These are phyloP conservation scores for Sander vitreus DNA, from an alignment of 2,113 vertebrate genomes.

Conservation along the genomic window DNA sequence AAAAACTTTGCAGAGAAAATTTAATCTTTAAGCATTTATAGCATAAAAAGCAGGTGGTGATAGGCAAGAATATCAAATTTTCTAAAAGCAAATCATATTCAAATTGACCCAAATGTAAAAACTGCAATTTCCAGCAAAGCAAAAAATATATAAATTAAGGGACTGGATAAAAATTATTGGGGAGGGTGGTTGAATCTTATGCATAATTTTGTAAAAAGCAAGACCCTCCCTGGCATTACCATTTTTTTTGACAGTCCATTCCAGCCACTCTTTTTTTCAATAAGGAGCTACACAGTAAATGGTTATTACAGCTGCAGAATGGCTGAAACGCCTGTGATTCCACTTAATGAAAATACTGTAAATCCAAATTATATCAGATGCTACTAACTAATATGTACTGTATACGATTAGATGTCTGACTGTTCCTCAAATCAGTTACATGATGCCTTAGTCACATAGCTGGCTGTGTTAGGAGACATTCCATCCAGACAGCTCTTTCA, in stretches of 20 bases:
- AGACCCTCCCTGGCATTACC: not conserved
- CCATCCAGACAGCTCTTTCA: not conserved
- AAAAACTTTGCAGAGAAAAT: not conserved
- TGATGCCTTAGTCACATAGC: not conserved
- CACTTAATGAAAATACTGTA: not conserved
- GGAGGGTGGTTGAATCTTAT: not conserved
- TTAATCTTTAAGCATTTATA: not conserved
- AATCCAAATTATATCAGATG: not conserved
- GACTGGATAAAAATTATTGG: not conserved
- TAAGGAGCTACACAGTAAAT: not conserved
- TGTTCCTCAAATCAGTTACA: not conserved
- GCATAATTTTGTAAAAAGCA: not conserved
- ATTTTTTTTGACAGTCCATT: not conserved
- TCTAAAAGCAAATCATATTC: not conserved
- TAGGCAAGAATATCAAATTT: not conserved
- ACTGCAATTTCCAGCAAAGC: not conserved
- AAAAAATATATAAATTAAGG: not conserved
- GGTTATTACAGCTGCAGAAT: not conserved
- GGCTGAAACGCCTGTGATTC: not conserved
- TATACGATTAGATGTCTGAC: not conserved
- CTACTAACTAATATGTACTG: not conserved
- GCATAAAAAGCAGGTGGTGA: not conserved
- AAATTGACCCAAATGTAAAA: not conserved
- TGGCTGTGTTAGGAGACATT: not conserved
- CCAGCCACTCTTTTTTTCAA: not conserved